Conservation (phyloP, 2,888 invertebrate genomes). For the Synanthedon vespiformis region DNA sequence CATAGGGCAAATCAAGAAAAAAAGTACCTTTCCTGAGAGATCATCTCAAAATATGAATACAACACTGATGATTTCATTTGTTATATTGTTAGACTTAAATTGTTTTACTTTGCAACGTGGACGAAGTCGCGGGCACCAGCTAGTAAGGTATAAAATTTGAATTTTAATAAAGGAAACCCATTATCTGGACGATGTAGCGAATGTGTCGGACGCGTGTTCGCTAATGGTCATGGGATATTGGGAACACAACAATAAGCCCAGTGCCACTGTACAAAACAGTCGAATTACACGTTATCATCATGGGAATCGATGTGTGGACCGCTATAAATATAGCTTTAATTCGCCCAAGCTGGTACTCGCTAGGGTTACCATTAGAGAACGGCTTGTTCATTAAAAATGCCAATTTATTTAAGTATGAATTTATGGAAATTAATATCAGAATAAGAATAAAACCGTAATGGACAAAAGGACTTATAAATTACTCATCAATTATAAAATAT, state of each 20-base stretch:
- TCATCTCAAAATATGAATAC: no score
- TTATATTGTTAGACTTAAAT: no score
- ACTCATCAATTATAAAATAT: no score
- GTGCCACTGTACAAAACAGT: conserved; percentile 15
- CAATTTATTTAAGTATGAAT: not conserved
- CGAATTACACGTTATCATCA: conserved; percentile 25
- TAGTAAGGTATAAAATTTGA: not conserved
- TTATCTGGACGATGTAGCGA: not conserved
- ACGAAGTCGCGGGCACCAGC: no score
- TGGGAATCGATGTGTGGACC: conserved; percentile 28
- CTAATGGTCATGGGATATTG: not conserved
- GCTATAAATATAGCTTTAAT: conserved; percentile 28
- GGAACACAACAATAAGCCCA: not conserved
- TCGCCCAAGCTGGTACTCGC: conserved; percentile 5
- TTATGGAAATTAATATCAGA: no score
- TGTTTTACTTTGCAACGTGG: no score
- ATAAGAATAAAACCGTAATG: no score
- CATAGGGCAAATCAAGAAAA: no score
- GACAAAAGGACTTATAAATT: no score
- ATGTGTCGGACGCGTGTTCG: not conserved
- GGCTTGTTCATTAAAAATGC: no score
- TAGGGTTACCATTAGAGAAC: not conserved
- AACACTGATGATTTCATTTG: no score
- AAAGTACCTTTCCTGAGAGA: no score
- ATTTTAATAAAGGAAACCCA: not conserved